A percentile compares a stretch with the other conserved stretches of the same genome.
Conservation (phyloP, 2,797 vertebrate species). For the Spinibarbus caldwelli region DNA sequence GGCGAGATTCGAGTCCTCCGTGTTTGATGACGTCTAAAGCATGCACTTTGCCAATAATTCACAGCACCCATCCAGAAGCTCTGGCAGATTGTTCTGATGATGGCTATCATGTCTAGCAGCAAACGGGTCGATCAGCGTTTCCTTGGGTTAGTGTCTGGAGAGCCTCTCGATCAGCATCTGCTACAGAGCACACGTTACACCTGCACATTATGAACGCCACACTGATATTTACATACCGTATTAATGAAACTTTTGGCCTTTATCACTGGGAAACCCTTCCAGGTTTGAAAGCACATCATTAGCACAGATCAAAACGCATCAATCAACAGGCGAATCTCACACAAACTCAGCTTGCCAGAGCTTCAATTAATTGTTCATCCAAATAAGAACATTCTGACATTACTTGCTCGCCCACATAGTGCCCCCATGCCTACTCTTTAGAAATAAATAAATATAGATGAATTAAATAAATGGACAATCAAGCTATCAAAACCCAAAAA, state of each 20-base stretch:
- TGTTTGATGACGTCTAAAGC: not conserved
- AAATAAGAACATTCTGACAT: not conserved
- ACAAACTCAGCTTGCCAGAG: not conserved
- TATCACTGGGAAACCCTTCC: not conserved
- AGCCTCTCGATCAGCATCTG: conserved; percentile 36
- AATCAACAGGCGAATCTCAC: not conserved
- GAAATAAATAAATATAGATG: not conserved
- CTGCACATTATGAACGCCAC: conserved; percentile 12
- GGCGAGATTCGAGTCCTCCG: not conserved
- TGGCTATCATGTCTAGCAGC: not conserved
- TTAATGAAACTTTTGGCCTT: conserved; percentile 40
- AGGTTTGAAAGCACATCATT: conserved; percentile 19
- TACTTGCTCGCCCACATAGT: not conserved
- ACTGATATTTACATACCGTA: conserved; percentile 42
- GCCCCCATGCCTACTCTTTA: not conserved
- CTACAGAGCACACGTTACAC: conserved; percentile 34
- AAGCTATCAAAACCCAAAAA: not conserved
- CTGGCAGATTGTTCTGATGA: not conserved
- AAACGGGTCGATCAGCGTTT: not conserved
- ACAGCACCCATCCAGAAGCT: not conserved
- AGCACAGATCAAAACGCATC: conserved; percentile 7
- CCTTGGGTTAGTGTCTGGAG: not conserved
- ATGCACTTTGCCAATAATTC: not conserved
- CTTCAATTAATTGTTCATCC: not conserved
- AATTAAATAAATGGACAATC: not conserved